Percentiles rank a stretch among this genome's conserved stretches.
phyloP scores from a whole-genome alignment of 1,140 invertebrate species.

The Psilanteris sp. region DNA sequence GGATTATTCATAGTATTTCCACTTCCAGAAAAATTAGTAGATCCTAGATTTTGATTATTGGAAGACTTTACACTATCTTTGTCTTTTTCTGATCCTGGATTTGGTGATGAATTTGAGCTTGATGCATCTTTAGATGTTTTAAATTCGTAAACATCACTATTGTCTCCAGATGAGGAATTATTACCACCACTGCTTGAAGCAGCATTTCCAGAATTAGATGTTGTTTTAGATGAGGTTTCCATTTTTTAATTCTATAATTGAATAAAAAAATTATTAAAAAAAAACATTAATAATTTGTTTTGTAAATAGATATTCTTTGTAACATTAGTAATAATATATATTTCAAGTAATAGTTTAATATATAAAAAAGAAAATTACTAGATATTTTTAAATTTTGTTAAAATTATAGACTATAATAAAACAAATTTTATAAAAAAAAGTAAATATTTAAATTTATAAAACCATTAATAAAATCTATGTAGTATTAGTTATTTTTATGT shows the following conservation, averaged over 20 bases:
- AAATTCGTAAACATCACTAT: slow-evolving; percentile 82
- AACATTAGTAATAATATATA: no score
- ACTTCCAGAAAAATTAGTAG: slow-evolving; percentile 23
- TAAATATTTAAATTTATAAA: no score
- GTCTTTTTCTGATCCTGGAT: slow-evolving; percentile 74
- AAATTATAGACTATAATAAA: no score
- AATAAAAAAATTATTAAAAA: no score
- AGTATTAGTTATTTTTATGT: no score
- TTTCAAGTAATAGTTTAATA: no score
- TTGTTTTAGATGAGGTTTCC: slow-evolving; percentile 67
- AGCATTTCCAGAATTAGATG: slow-evolving; percentile 60
- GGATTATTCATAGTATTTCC: slow-evolving; percentile 29
- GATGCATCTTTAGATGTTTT: slow-evolving; percentile 82
- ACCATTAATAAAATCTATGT: no score
- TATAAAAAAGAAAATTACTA: no score
- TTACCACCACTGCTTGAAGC: slow-evolving; percentile 60
- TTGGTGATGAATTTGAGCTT: slow-evolving; percentile 77
- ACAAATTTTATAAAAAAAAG: no score
- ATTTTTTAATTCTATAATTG: slow-evolving; percentile 60
- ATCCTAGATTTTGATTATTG: slow-evolving; percentile 49
- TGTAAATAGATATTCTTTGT: no score
- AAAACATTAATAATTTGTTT: no score
- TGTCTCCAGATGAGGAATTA: slow-evolving; percentile 68
- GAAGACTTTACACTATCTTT: slow-evolving; percentile 65
- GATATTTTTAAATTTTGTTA: no score